phyloP scores from a whole-genome alignment of 1,140 invertebrate species.

The Musca vetustissima region DNA sequence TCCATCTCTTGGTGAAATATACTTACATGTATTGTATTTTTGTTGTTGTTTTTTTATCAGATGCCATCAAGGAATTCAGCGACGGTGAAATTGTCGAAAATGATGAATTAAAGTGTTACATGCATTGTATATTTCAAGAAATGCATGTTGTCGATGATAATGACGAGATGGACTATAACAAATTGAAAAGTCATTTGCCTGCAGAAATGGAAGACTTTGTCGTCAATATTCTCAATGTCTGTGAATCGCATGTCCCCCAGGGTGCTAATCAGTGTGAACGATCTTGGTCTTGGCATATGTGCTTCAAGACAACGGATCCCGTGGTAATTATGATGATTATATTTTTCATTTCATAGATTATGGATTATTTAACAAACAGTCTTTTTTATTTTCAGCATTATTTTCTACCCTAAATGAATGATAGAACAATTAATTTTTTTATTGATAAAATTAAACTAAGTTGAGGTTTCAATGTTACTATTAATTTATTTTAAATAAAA shows the following conservation, averaged over 20 bases:
- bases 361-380: no score
- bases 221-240: constrained; percentile 2
- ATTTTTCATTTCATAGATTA: no score
- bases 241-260: constrained; percentile 27
- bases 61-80: constrained; percentile 50
- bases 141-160: constrained; percentile 47
- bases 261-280: constrained; percentile 43
- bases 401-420: no score
- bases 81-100: constrained; percentile 51
- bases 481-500: no score
- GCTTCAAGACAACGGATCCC: constrained; percentile 28
- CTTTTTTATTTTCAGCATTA: no score
- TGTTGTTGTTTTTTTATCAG: no score
- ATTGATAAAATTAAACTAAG: no score
- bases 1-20: no score
- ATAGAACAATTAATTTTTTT: no score
- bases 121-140: constrained; percentile 53
- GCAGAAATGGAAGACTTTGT: not conserved
- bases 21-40: no score
- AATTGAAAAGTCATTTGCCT: constrained; percentile 27
- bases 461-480: no score
- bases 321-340: no score
- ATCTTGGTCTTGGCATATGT: constrained; percentile 35
- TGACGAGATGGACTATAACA: constrained; percentile 48
- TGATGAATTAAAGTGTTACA: constrained; percentile 48